These are phyloP conservation scores for Gerris buenoi DNA, from an alignment of 1,140 invertebrate genomes.

Conservation along the genomic window DNA sequence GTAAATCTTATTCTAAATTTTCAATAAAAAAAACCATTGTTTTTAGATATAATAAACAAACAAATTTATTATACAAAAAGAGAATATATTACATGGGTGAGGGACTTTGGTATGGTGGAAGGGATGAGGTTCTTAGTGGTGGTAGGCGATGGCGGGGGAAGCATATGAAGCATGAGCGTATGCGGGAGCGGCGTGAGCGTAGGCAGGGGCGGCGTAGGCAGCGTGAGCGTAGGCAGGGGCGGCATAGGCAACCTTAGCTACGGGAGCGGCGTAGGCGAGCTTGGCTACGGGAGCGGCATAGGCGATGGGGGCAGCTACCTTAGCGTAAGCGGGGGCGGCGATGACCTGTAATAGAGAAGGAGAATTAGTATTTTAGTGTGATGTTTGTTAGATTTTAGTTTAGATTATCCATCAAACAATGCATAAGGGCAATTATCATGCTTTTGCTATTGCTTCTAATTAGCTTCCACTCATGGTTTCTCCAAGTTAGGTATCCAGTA, in stretches of 20 bases:
- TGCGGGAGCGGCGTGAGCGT: conserved; percentile 3
- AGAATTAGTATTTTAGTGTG: background rate
- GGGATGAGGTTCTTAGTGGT: conserved; percentile 14
- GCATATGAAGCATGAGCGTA: conserved; percentile 20
- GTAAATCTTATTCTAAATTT: too few relatives aligned
- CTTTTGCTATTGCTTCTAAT: background rate
- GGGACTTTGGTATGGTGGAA: background rate
- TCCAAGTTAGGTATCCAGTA: background rate
- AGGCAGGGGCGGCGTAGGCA: background rate
- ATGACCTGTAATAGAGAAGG: background rate
- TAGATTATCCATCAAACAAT: background rate
- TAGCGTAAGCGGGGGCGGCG: background rate
- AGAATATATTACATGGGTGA: background rate
- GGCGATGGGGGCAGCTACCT: background rate
- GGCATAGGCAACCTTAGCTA: background rate
- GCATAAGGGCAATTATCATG: background rate
- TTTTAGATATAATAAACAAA: background rate
- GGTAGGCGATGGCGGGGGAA: conserved; percentile 33
- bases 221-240: background rate
- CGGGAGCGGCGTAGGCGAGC: background rate
- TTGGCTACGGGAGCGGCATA: background rate
- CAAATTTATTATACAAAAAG: background rate
- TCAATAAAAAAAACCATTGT: background rate
- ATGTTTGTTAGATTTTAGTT: background rate
- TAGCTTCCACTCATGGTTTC: background rate